phyloP scores from a whole-genome alignment of 1,140 invertebrate species.

The Pogonognathellus flavescens region DNA sequence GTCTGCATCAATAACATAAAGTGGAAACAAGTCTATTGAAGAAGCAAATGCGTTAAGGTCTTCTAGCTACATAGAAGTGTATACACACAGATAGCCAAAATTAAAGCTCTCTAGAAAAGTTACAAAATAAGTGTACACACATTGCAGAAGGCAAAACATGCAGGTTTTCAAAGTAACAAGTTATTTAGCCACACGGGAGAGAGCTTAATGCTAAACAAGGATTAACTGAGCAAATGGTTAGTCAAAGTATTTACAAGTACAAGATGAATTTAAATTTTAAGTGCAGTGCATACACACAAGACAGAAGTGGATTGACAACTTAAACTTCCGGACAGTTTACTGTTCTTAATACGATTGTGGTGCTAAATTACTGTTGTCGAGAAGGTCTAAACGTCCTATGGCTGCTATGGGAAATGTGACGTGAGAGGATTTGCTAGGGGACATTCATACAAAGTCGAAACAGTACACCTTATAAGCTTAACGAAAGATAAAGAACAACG shows the following conservation, averaged over 20 bases:
- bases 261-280: slow-evolving; percentile 39
- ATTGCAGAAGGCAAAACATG: too few relatives aligned
- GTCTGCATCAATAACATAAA: too few relatives aligned
- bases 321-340: slow-evolving; percentile 40
- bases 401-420: slow-evolving; percentile 39
- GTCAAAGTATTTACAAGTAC: slow-evolving; percentile 5
- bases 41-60: too few relatives aligned
- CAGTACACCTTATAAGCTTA: too few relatives aligned
- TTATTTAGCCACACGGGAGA: background rate
- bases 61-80: too few relatives aligned
- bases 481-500: too few relatives aligned
- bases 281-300: background rate
- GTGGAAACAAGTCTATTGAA: too few relatives aligned
- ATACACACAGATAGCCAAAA: too few relatives aligned
- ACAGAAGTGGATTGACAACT: slow-evolving; percentile 41
- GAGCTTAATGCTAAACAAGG: slow-evolving; percentile 32
- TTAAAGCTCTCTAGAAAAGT: too few relatives aligned
- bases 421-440: slow-evolving; percentile 18
- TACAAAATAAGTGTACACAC: too few relatives aligned
- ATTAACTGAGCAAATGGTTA: slow-evolving; percentile 22
- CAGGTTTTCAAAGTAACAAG: too few relatives aligned
- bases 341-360: slow-evolving; percentile 22
- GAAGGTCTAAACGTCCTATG: background rate
- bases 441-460: too few relatives aligned
- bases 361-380: slow-evolving; percentile 1